These are phyloP conservation scores for Rhorus exstirpatorius DNA, from an alignment of 2,888 invertebrate genomes.

Conservation along the genomic window DNA sequence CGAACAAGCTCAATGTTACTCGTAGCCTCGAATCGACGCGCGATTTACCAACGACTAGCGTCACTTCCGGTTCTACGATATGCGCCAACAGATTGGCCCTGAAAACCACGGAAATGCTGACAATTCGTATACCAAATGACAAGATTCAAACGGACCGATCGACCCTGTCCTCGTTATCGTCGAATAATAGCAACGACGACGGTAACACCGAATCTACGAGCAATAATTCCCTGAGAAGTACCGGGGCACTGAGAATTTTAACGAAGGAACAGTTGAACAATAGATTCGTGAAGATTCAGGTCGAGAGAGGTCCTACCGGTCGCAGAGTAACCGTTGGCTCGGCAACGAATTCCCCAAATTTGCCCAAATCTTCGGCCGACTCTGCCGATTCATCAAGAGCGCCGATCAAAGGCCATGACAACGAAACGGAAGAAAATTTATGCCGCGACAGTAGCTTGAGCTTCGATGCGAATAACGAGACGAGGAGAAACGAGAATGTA, in stretches of 20 bases:
- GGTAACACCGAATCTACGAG: background rate
- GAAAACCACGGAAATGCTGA: constrained; percentile 55
- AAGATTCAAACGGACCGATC: constrained; percentile 33
- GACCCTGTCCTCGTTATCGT: background rate
- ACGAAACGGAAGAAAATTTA: constrained; percentile 35
- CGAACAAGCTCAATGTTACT: too few relatives aligned
- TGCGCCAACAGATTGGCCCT: background rate
- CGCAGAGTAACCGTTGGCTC: constrained; percentile 70
- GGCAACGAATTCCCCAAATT: constrained; percentile 16
- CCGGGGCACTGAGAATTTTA: constrained; percentile 74
- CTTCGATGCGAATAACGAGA: constrained; percentile 42
- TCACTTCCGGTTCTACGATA: constrained; percentile 5
- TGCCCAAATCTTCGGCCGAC: background rate
- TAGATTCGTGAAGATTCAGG: constrained; percentile 75
- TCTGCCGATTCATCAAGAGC: background rate
- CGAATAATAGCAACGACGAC: background rate
- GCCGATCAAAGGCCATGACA: background rate
- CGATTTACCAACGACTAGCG: background rate
- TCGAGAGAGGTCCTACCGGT: constrained; percentile 69
- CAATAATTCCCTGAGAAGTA: constrained; percentile 1
- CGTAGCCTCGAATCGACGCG: too few relatives aligned
- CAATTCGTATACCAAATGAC: constrained; percentile 64
- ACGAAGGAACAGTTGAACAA: constrained; percentile 80
- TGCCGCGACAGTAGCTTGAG: constrained; percentile 53
- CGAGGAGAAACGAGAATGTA: background rate